phyloP scores from a whole-genome alignment of 2,113 vertebrate species.

The Pimephales promelas region DNA sequence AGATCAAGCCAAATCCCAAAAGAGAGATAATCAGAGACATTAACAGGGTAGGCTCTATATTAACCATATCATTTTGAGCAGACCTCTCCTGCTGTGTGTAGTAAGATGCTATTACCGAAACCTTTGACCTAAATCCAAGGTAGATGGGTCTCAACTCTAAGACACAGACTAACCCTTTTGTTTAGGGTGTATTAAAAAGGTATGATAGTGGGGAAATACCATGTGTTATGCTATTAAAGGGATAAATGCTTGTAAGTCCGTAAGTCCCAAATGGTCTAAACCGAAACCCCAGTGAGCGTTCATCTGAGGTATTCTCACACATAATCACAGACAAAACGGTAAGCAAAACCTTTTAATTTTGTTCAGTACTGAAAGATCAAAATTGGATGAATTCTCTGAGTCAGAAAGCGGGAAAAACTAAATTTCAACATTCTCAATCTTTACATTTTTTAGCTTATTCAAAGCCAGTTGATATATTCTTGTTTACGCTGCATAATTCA shows the following conservation, averaged over 20 bases:
- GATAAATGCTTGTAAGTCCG: not conserved
- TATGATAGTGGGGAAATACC: not conserved
- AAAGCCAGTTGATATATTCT: not conserved
- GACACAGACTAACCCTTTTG: not conserved
- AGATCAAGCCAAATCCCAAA: constrained; percentile 1
- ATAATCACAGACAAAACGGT: not conserved
- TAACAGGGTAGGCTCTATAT: not conserved
- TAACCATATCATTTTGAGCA: not conserved
- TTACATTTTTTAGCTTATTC: too few species aligned
- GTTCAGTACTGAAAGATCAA: not conserved
- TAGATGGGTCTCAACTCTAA: not conserved
- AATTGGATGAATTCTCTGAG: not conserved
- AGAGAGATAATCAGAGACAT: constrained; percentile 21
- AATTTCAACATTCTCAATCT: too few species aligned
- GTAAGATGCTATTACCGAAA: not conserved
- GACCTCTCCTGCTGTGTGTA: not conserved
- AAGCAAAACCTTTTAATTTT: not conserved
- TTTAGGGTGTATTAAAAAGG: not conserved
- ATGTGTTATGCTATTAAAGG: not conserved
- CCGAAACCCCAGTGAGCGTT: not conserved
- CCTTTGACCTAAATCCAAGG: not conserved
- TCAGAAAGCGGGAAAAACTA: not conserved
- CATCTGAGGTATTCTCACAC: not conserved
- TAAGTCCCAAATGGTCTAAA: not conserved
- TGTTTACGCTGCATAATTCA: too few species aligned